Percentiles rank a stretch among this genome's conserved stretches.
phyloP scores from a whole-genome alignment of 2,113 vertebrate species.

The Grantiella picta region DNA sequence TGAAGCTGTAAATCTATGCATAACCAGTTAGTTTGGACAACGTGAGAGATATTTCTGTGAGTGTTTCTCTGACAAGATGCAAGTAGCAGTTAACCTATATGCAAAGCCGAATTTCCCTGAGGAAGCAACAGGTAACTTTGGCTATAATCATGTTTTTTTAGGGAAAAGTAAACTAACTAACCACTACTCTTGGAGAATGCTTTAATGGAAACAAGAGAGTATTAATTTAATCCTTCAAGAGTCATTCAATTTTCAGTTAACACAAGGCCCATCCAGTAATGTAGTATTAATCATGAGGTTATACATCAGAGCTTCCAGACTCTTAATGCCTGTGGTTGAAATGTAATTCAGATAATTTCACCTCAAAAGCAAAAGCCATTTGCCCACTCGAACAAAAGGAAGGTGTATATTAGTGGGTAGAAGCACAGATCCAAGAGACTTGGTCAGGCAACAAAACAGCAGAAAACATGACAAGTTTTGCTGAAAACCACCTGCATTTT shows the following conservation, averaged over 20 bases:
- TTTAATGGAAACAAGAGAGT: not conserved
- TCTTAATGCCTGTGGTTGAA: not conserved
- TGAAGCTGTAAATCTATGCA: not conserved
- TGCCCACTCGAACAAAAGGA: not conserved
- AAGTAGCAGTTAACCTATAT: not conserved
- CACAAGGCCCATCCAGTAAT: not conserved
- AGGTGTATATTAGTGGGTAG: not conserved
- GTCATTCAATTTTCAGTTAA: not conserved
- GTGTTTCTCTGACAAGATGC: not conserved
- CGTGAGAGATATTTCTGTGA: not conserved
- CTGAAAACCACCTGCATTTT: not conserved
- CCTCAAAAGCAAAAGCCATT: not conserved
- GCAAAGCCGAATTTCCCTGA: not conserved
- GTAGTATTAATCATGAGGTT: not conserved
- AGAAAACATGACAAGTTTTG: not conserved
- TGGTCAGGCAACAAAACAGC: not conserved
- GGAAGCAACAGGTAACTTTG: not conserved
- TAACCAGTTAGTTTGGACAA: not conserved
- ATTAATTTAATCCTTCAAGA: not conserved
- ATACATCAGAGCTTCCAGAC: not conserved
- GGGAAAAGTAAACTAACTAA: not conserved
- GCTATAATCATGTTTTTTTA: not conserved
- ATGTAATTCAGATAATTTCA: not conserved
- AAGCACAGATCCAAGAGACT: not conserved
- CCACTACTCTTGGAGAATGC: not conserved